Conservation (phyloP, 2,888 invertebrate genomes). For the Leptopterna dolabrata region DNA sequence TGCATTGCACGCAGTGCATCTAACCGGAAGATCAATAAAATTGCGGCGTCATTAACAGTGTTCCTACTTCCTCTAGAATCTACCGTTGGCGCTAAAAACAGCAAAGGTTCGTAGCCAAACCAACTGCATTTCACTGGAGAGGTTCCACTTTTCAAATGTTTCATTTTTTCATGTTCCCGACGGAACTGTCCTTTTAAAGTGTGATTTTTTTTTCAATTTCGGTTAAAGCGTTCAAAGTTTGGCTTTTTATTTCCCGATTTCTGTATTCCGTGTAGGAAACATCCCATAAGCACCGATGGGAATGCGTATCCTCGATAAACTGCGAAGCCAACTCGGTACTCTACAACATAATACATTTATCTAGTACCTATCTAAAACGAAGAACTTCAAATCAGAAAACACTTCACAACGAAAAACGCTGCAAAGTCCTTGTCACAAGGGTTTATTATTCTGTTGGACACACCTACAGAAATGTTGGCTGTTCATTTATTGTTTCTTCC, state of each 20-base stretch:
- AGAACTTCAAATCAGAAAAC: too few species aligned
- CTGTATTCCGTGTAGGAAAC: background rate
- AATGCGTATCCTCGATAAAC: background rate
- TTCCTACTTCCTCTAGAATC: constrained; percentile 17
- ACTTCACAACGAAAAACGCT: too few species aligned
- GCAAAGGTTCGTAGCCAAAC: background rate
- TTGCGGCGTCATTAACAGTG: too few species aligned
- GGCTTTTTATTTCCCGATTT: background rate
- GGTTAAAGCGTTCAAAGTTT: background rate
- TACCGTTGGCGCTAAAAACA: background rate
- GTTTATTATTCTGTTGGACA: too few species aligned
- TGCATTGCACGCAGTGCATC: too few species aligned
- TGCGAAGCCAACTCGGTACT: background rate
- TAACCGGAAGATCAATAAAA: too few species aligned
- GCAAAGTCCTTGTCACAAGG: too few species aligned
- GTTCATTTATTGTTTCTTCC: too few species aligned
- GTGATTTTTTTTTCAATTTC: too few species aligned
- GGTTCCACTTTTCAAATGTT: background rate
- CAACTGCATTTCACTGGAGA: background rate
- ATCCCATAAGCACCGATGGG: background rate
- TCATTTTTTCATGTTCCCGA: constrained; percentile 10
- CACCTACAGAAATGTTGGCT: too few species aligned
- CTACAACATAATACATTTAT: too few species aligned
- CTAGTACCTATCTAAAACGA: too few species aligned
- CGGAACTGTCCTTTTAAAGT: constrained; percentile 10